Evolutionary conservation across 2,888 invertebrate genomes (phyloP).

Genomic region (Macaria liturata): DNA sequence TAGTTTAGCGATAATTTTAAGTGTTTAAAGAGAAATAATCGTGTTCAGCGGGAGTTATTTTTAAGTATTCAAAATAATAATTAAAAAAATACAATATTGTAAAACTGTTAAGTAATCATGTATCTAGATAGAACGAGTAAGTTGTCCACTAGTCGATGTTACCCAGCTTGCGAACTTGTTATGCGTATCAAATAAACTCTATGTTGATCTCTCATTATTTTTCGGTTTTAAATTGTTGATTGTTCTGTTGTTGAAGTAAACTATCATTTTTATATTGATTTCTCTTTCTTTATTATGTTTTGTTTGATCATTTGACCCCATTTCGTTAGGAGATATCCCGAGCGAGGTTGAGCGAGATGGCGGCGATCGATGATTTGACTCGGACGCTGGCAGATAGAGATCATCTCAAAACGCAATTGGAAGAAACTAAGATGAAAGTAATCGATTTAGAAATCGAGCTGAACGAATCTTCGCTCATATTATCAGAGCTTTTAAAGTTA

Average conservation of each 20-base stretch:
- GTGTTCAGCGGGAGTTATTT: constrained; percentile 80
- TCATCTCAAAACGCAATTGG: constrained; percentile 61
- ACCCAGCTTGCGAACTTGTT: constrained; percentile 76
- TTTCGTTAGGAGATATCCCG: constrained; percentile 67
- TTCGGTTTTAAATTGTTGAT: constrained; percentile 68
- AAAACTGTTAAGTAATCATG: constrained; percentile 80
- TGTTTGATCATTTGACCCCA: constrained; percentile 63
- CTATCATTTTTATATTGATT: constrained; percentile 52
- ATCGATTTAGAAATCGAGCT: constrained; percentile 81
- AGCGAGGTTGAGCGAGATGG: constrained; percentile 68
- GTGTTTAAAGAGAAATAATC: constrained; percentile 73
- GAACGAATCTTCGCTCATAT: constrained; percentile 78
- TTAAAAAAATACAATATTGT: constrained; percentile 63
- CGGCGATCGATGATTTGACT: constrained; percentile 64
- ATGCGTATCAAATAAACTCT: constrained; percentile 57
- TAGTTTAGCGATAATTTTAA: constrained; percentile 77
- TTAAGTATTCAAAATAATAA: constrained; percentile 65
- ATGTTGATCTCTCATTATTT: constrained; percentile 65
- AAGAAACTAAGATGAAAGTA: constrained; percentile 71
- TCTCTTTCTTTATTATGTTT: constrained; percentile 58
- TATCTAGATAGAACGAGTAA: constrained; percentile 78
- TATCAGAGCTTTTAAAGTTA: constrained; percentile 77
- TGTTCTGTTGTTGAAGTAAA: constrained; percentile 68
- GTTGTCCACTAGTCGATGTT: constrained; percentile 79
- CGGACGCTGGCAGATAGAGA: constrained; percentile 64